Base-by-base conservation (phyloP, 2,797 vertebrate species). In the Eutrigla gurnardus region DNA sequence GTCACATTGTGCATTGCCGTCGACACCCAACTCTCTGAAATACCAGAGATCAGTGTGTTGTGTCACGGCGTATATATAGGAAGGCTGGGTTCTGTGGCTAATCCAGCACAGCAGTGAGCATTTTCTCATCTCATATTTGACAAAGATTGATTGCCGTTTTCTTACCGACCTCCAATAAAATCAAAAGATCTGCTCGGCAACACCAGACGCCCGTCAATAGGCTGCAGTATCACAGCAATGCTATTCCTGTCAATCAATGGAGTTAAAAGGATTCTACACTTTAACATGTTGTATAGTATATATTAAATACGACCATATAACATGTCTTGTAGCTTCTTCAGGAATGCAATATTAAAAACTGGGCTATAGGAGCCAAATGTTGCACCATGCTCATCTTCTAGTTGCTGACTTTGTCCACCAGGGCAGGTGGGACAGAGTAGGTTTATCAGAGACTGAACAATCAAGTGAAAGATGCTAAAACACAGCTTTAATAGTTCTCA, bases 41-140 rank as follows among this genome's bases (percentile, higher is more conserved):
- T 69, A 71, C 76, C 77, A 84, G 47, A 61, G 50, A 65, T 47
- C 62, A 67, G 15, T 14, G 50, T 40, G 68, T 36, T 18, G n/a
- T 54, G 36, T n/a, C n/a, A n/a, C n/a, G n/a, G n/a, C n/a, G n/a
- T 6, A 49, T 36, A 65, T 40, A 47, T 60, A 82, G n/a, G 47
- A 50, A 14, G 36, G 42, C 45, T 4, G 12, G 4, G 10, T 25
- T 52, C 14, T 42, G 15, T 4, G 40, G 25, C 52, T 73, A 55
- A 85, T 63, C 75, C 61, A 4, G 39, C 43, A 64, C 36, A 67
- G 9, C 53, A 12, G 46, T 36, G 18, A 57, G 25, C 50, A 77
- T 49, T 73, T 43, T 58, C 33, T 75, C 25, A 57, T 50, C 57
- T 58, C 7, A 46, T 46, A 57, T 53, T 33, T 61, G 66, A 79